Evolutionary conservation across 2,797 vertebrate genomes (phyloP), one percentile per base, ranked within the genome.

Genomic region (Eulemur albifrons): DNA sequence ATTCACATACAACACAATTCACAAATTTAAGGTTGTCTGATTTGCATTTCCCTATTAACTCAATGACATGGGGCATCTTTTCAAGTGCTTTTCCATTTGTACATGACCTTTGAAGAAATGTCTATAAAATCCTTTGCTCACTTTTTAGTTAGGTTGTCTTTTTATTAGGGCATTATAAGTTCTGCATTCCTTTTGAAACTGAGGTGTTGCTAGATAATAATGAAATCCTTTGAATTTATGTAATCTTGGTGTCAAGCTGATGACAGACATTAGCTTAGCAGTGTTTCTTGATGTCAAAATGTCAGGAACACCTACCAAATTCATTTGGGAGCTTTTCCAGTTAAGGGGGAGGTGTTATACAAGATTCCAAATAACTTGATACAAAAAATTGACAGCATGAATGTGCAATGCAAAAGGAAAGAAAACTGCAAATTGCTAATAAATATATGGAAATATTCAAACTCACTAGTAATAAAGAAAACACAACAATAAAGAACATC

Each of bases 171-270:
- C 38, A 43, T 45, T 73, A 17, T 43, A 95, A 93, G 70, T 35
- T 94, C 40, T 84, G 27, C 25, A n/a, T 27, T 90, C 40, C 54
- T 96, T 95, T 83, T 82, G 27, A 87, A 89, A 91, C 65, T 45
- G 5, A 96, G 45, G 21, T 65, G 40, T 67, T 88, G 25, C 75
- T 76, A 85, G 50, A 94, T 94, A 93, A 89, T 93, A 94, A 85
- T 88, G 35, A 88, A 61, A 79, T 94, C 65, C 69, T 93, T 91
- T 91, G 79, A 85, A 88, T 83, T 69, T 79, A 72, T 89, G 57
- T 38, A 69, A 79, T 63, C 73, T 82, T 80, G 45, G 57, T 75
- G 69, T 86, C 79, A 95, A 38, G 35, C 17, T 65, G 32, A 83
- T 45, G 52, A 59, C 84, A 93, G 70, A 97, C 52, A 80, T 72